Base-by-base conservation (phyloP, 2,113 vertebrate genomes). In the Pogona vitticeps region DNA sequence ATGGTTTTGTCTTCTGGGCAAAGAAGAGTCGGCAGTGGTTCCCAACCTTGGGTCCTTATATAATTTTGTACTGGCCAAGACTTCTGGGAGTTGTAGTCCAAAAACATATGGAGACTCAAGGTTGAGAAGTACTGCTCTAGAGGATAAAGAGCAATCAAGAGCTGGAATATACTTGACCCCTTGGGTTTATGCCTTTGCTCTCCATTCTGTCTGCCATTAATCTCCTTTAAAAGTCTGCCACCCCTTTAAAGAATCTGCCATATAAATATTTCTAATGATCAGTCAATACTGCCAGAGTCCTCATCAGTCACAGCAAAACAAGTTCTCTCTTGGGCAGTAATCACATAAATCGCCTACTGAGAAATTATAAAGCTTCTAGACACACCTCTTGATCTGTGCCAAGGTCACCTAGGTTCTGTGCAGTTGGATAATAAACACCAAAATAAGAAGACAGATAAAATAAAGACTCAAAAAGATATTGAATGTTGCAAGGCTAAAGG, bases 211-310 rank as follows among this genome's bases (percentile, higher is more conserved):
- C 80, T 58, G 36, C 42, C 84, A 90, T 94, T 94, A 92, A 94
- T 94, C 85, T 92, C 91, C 91, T 28, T 86, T 88, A 93, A 81
- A 84, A 88, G 75, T 88, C 70, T 94, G 83, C 87, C 61, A 75
- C 89, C 86, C 82, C 81, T 67, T 93, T 93, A 94, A 93, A 93
- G 86, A 84, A 90, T 58, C 93, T 96, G 92, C 78, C 93, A 93
- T 91, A 95, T 94, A 96, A 95, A 96, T 95, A 96, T 96, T 96
- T 94, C 91, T 93, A 94, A 96, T 89, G 91, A 96, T 95, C 94
- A 95, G 91, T 95, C 95, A 96, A 93, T 95, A 95, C 89, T 91
- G 88, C 89, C 80, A 92, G 92, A 80, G 80, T 83, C 92, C 89
- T 85, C 93, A 96, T 96, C 92, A 92, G 88, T 96, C 95, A 96